Base-by-base conservation (phyloP, 2,797 vertebrate genomes). In the Ctenopoma multispine region DNA sequence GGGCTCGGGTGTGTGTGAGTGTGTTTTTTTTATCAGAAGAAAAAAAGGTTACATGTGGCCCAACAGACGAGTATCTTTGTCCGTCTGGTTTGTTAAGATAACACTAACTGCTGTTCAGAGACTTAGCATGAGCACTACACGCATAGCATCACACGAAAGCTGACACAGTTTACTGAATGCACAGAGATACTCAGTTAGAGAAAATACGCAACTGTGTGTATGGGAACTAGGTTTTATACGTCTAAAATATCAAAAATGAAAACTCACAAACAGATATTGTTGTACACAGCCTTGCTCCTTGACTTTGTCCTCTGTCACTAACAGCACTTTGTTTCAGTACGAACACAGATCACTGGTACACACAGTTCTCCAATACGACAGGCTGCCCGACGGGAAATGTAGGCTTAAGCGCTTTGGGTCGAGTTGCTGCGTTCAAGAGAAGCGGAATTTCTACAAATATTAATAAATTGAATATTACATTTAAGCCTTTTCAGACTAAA, bases 321-420 rank as follows among this genome's bases (percentile, higher is more conserved):
- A 0, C 41, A 0, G 2, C 46, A 48, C 24, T 21, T 1, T 77
- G 84, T 85, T 83, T 21, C 47, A 29, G 15, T 17, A 73, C 89
- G 90, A 63, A 10, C 77, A 62, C 57, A 34, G 57, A 81, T 82
- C 5, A 70, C 7, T 38, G 88, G n/a, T 61, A 38, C 87, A 89
- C 84, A 68, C 0, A 6, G 46, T 10, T 12, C 9, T 12, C 7
- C 0, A 2, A 20, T 17, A 0, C 2, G 0, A 9, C 34, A 1
- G 1, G 48, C 38, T 66, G 84, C 20, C 17, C 10, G 57, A 83
- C 54, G 91, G 92, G 90, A 91, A 89, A 82, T 84, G 82, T 78
- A 85, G 84, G 56, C 56, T 0, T 0, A 1, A 38, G 53, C 38
- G 14, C 0, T 36, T 11, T 0, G 10, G 3, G 41, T 4, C 2